Evolutionary conservation across 2,113 vertebrate species (phyloP), one percentile per base, ranked within the genome.

Genomic region (Buteo buteo): DNA sequence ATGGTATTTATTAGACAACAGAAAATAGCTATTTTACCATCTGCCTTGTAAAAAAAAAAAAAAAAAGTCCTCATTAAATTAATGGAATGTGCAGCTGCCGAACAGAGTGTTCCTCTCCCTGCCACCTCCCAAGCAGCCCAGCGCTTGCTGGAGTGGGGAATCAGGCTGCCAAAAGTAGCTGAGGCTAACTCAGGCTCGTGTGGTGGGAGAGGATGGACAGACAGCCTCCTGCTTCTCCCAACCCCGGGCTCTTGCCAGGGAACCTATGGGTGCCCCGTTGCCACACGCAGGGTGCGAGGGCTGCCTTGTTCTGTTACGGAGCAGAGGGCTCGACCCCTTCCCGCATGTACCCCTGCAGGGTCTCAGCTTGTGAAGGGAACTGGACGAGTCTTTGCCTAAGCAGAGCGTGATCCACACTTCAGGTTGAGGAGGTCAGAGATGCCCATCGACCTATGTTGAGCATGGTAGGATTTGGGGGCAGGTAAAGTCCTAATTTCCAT

Each of bases 11-110:
- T 97, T 96, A 98, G 95, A 96, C 92, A 97, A 97, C 82, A 96
- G 96, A 97, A 97, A 98, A 98, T 95, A 97, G 96, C 95, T 96
- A 95, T 98, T 98, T 98, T 97, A 88, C 95, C 97, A 96, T 97
- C 96, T 98, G 96, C 94, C 93, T 97, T 8, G 82, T 77, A 87
- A 86, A 94, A 93, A 94, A 90, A 94, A 61, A 45, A 45, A 45
- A 59, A 42, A 61, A 71, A 73, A 82, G 49, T 55, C 70, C 96
- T 97, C 96, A 97, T 98, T 97, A 97, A 95, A 97, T 96, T 97
- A 96, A 96, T 94, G 89, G 85, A 95, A 96, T 82, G 95, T 93
- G 95, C 97, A 98, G 97, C 97, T 98, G 97, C 96, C 13, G 94
- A 96, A 97, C 86, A 93, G 85, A 92, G 96, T 89, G 93, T 97